Conservation (phyloP, 1,140 invertebrate genomes). For the Drosophila kurseongensis region DNA sequence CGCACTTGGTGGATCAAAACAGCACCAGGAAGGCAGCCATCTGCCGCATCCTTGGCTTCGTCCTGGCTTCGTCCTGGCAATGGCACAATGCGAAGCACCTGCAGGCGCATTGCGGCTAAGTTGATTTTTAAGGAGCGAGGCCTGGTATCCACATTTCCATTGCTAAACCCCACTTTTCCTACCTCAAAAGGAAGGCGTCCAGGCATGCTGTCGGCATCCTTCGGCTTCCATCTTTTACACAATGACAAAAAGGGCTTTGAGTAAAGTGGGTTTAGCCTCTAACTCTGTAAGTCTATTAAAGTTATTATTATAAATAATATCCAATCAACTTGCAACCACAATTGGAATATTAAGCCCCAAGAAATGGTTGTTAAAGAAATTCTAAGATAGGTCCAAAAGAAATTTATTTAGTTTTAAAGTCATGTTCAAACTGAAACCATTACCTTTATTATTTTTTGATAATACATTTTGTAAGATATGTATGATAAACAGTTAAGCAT, state of each 20-base stretch:
- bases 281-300: no score
- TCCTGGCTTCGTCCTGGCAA: slow-evolving; percentile 18
- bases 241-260: neutral
- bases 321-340: no score
- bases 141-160: neutral
- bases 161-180: neutral
- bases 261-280: neutral
- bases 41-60: slow-evolving; percentile 36
- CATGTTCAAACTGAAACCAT: no score
- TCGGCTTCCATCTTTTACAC: slow-evolving; percentile 12
- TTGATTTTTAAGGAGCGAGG: slow-evolving; percentile 11
- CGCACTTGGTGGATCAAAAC: neutral
- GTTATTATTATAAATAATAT: no score
- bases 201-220: slow-evolving; percentile 5
- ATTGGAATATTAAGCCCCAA: no score
- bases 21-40: slow-evolving; percentile 24
- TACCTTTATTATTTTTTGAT: no score
- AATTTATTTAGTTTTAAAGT: no score
- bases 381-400: no score
- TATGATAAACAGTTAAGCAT: no score
- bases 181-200: slow-evolving; percentile 10
- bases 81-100: slow-evolving; percentile 30
- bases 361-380: no score
- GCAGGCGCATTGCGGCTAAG: slow-evolving; percentile 20
- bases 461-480: no score